Base-by-base conservation (phyloP, 1,140 invertebrate genomes). In the Caenorhabditis tropicalis region DNA sequence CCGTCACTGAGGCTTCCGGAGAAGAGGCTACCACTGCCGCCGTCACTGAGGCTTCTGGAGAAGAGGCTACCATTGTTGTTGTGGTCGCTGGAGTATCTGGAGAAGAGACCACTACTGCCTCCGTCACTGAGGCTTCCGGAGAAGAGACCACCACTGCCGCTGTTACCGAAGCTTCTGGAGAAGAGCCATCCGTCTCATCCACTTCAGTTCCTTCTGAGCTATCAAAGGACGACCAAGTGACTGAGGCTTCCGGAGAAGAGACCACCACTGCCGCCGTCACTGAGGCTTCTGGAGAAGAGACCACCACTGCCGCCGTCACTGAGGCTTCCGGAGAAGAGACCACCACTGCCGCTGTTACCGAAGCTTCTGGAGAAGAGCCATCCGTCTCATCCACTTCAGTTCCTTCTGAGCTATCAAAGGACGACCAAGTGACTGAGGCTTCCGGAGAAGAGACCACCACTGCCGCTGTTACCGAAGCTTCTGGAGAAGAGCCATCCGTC, bases 161-260 rank as follows among this genome's bases (percentile, higher is more conserved):
- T 6, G 39, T 19, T 80, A 39, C 12, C 12, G 24, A 6, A 19
- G 27, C 82, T 24, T 43, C 36, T 15, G 82, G 53, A 36, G 82
- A 43, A 43, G 65, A 65, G 70, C 27, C 31, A 27, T 10, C 82
- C 1, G 36, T 21, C 16, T 36, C 79, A 16, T 48, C 48, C 1
- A 51, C 79, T 9, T 43, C 79, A 1, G 51, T 43, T 21, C 46
- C 46, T 4, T 27, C 53, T 29, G 53, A 56, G 24, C 53, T 56
- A 7, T 56, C 53, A 7, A 56, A 56, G 7, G 53, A 56, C 29
- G 53, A 56, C 15, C 53, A 56, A 56, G 48, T 46, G 1, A 70
- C 70, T 16, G 60, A 65, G 56, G 82, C 65, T 5, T 74, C 58
- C 0, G 82, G 51, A 58, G 80, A 83, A 60, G 70, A 49, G n/a